phyloP scores from a whole-genome alignment of 2,888 invertebrate genomes.

The Eristalis arbustorum region DNA sequence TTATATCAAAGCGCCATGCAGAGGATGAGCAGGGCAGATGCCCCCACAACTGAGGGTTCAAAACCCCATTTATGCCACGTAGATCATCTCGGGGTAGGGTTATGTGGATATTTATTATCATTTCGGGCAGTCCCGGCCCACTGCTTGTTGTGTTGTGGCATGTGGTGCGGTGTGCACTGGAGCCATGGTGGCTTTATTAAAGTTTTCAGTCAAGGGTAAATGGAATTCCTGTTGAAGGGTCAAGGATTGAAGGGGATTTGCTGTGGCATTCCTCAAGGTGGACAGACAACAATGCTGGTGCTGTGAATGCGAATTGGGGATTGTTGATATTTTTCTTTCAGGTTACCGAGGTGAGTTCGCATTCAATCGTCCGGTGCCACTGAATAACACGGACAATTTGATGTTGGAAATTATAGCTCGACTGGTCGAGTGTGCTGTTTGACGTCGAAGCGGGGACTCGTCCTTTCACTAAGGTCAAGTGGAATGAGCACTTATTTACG shows the following conservation, averaged over 20 bases:
- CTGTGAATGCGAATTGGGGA: not conserved
- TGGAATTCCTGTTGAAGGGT: slow-evolving; percentile 45
- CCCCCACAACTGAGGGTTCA: slow-evolving; percentile 45
- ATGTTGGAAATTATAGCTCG: slow-evolving; percentile 7
- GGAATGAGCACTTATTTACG: not conserved
- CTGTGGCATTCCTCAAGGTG: slow-evolving; percentile 1
- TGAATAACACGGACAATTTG: slow-evolving; percentile 6
- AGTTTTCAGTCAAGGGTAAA: slow-evolving; percentile 40
- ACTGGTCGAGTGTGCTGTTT: not conserved
- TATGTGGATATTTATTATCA: slow-evolving; percentile 39
- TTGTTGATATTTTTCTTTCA: not conserved
- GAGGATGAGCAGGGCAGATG: not conserved
- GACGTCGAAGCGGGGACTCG: not conserved
- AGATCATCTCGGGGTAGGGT: slow-evolving; percentile 47
- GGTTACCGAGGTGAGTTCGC: not conserved
- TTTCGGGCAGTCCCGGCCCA: not conserved
- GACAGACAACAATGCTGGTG: not conserved
- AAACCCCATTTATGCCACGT: slow-evolving; percentile 54
- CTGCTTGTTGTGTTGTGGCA: not conserved
- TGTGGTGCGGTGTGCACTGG: slow-evolving; percentile 3
- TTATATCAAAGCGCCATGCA: slow-evolving; percentile 20
- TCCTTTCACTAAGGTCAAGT: not conserved
- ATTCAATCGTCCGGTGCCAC: not conserved
- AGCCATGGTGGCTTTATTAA: slow-evolving; percentile 23
- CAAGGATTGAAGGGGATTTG: slow-evolving; percentile 46